Evolutionary conservation across 2,797 vertebrate genomes (phyloP), one percentile per base, ranked within the genome.

Genomic region (Erithacus rubecula): DNA sequence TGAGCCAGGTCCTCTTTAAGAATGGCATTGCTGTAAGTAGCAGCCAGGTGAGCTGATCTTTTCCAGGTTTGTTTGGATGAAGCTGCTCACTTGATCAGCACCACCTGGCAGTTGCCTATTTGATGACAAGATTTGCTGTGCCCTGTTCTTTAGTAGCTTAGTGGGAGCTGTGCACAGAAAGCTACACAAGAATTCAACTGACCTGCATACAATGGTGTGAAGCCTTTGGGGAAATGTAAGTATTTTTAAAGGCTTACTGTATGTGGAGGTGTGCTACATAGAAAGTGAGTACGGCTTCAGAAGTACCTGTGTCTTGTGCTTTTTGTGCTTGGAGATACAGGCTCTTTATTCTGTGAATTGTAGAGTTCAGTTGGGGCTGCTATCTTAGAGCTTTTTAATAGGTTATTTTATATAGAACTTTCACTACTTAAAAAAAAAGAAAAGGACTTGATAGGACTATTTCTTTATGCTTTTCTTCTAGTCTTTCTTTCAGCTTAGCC

Each of bases 131-230:
- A 27, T 60, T 20, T 49, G 24, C 56, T 30, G 6, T 26, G 19
- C 7, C 13, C 29, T 67, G 3, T 30, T 39, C 20, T 59, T 75
- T 6, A 30, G 37, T 11, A 75, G 34, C 34, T 29, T 37, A 4
- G 9, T 37, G 36, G 29, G 21, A 79, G 47, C 0, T 15, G 4
- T 14, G 19, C 56, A 39, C 18, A 13, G 62, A 53, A 46, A 69
- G 21, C 52, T 37, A 1, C 11, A 5, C n/a, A 12, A 11, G 46
- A 78, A 69, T 41, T 76, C 12, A 5, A 3, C 36, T 34, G 32
- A 34, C 4, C 27, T 14, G 19, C 22, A 2, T 1, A 1, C 1
- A 5, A 3, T 4, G 19, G n/a, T 6, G n/a, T 18, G 58, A 51
- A 74, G 15, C 52, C 44, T 60, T 27, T 0, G 1, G 44, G 39